Evolutionary conservation across 1,140 invertebrate genomes (phyloP), one percentile per base, ranked within the genome.

Genomic region (Megathymus violae): DNA sequence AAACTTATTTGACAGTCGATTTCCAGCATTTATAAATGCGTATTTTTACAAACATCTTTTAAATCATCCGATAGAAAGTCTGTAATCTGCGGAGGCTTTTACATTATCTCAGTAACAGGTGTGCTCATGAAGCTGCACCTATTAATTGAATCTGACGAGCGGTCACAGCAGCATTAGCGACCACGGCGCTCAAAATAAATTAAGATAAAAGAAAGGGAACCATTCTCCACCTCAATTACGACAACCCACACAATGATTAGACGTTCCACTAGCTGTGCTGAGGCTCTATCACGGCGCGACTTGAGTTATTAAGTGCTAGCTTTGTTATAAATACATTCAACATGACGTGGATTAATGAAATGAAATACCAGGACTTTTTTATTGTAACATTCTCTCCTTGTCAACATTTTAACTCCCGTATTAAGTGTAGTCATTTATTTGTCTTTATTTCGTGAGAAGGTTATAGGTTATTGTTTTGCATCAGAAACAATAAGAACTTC

Each of bases 241-340:
- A 63, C 84, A 76, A 75, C 85, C 82, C 85, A 87, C 87, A 87
- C 82, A 78, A 81, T 85, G 78, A 89, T 87, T 84, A 88, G 80
- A 82, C 77, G 74, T 84, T 85, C 83, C 80, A 87, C 75, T 80
- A 70, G 76, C 50, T 67, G 64, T 69, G 67, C 68, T 64, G 62
- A 47, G 65, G 56, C 76, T 71, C 73, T 73, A 80, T 78, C 71
- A 47, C 43, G 64, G 67, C 54, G 47, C 65, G 64, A 71, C 69
- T 72, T 67, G 71, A 80, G 69, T 85, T 85, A 87, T 85, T 83
- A 85, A 87, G 83, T 81, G 78, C 72, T 79, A 80, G 79, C 77
- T 85, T 82, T 87, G 84, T 87, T 85, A 80, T 81, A 82, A 82
- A 84, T 80, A 87, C 76, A 83, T 87, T 83, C 73, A 80, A 79